phyloP scores from a whole-genome alignment of 2,888 invertebrate genomes.

The Xanthorhoe spadicearia region DNA sequence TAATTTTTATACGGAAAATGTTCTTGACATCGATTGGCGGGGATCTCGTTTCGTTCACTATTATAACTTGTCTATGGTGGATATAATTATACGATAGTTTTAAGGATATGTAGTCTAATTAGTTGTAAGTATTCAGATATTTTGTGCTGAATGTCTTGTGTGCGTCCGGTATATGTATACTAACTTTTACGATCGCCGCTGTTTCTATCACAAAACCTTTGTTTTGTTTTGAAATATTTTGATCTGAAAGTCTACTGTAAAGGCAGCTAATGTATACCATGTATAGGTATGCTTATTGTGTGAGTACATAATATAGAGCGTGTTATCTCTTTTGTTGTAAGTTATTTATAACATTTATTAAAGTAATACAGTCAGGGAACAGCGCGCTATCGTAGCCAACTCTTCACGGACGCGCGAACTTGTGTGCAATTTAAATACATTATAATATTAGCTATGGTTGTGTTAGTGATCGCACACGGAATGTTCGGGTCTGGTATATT shows the following conservation, averaged over 20 bases:
- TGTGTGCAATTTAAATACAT: constrained; percentile 73
- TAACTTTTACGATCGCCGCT: constrained; percentile 30
- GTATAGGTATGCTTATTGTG: too few relatives aligned
- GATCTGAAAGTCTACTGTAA: not conserved
- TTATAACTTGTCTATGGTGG: constrained; percentile 73
- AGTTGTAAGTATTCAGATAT: constrained; percentile 76
- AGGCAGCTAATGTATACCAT: not conserved
- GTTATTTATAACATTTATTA: not conserved
- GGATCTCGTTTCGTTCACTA: constrained; percentile 77
- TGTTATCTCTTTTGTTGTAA: not conserved
- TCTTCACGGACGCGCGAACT: constrained; percentile 47
- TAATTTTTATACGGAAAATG: constrained; percentile 56
- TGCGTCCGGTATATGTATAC: constrained; percentile 47
- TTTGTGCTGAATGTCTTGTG: constrained; percentile 67
- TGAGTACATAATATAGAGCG: not conserved
- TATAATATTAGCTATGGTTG: constrained; percentile 67
- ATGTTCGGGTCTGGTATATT: constrained; percentile 35
- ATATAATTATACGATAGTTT: constrained; percentile 82
- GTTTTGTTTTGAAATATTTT: not conserved
- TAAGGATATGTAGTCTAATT: constrained; percentile 70
- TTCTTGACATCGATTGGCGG: constrained; percentile 66
- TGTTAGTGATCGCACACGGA: constrained; percentile 66
- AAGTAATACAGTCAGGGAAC: constrained; percentile 2
- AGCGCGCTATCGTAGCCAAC: constrained; percentile 8
- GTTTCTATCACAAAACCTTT: constrained; percentile 16